Evolutionary conservation across 2,888 invertebrate species (phyloP).

Genomic region (Dasypogon diadema): DNA sequence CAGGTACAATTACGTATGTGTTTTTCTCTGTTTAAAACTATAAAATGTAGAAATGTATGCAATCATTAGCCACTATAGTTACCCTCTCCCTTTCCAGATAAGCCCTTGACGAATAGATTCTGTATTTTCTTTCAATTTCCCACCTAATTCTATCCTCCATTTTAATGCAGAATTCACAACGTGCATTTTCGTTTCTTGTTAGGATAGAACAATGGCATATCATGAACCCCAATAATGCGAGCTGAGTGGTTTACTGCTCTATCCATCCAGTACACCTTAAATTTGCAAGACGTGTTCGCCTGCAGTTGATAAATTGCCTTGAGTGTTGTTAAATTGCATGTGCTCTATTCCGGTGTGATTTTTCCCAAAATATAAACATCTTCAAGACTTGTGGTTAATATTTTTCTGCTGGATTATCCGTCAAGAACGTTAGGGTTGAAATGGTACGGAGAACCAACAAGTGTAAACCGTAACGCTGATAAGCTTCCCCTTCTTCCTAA

Average conservation of each 20-base stretch:
- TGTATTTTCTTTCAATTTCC: too few relatives aligned
- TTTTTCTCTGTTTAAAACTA: too few relatives aligned
- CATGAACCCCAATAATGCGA: too few relatives aligned
- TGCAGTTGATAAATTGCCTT: slow-evolving; percentile 5
- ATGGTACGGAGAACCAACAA: not conserved
- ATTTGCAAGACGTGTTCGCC: slow-evolving; percentile 26
- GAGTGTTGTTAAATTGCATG: slow-evolving; percentile 12
- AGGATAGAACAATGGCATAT: too few relatives aligned
- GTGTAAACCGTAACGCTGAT: not conserved
- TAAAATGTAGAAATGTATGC: too few relatives aligned
- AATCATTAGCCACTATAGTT: too few relatives aligned
- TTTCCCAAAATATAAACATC: slow-evolving; percentile 17
- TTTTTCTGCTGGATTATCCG: slow-evolving; percentile 12
- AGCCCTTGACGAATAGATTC: too few relatives aligned
- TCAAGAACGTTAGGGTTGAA: slow-evolving; percentile 12
- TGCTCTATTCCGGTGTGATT: slow-evolving; percentile 10
- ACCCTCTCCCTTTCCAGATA: too few relatives aligned
- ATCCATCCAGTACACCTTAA: slow-evolving; percentile 2
- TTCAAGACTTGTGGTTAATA: slow-evolving; percentile 9
- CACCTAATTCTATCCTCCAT: too few relatives aligned
- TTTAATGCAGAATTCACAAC: too few relatives aligned
- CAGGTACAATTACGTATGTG: too few relatives aligned
- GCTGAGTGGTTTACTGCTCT: not conserved
- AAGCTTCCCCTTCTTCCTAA: not conserved
- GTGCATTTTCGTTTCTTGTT: too few relatives aligned